A percentile compares a stretch with the other conserved stretches of the same genome.
These are phyloP conservation scores for Criorhina ranunculi DNA, from an alignment of 2,888 invertebrate genomes.

Conservation along the genomic window DNA sequence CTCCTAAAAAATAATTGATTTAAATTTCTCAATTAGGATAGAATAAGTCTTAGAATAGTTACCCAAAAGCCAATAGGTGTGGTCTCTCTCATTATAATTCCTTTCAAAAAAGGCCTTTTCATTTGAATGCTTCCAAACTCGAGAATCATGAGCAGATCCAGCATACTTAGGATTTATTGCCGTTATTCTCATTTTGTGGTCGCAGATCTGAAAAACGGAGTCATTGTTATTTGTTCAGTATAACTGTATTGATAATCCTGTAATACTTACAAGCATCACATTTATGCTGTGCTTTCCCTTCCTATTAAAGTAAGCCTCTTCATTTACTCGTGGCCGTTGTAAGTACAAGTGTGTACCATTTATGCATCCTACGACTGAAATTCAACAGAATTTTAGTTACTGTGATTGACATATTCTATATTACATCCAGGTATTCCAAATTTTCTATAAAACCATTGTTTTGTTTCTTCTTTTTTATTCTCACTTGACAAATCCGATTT, in stretches of 20 bases:
- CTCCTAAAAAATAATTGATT: background rate
- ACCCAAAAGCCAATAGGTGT: background rate
- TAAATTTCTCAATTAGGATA: background rate
- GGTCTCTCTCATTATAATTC: background rate
- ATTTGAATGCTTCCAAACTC: background rate
- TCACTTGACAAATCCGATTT: background rate
- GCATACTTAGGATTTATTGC: background rate
- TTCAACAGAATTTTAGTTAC: too few relatives aligned
- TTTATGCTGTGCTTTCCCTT: background rate
- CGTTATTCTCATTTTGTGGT: background rate
- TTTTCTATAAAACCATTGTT: background rate
- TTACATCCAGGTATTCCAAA: too few relatives aligned
- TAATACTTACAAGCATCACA: too few relatives aligned
- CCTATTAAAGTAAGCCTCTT: too few relatives aligned
- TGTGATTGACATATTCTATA: too few relatives aligned
- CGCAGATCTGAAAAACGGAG: too few relatives aligned
- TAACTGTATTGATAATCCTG: too few relatives aligned
- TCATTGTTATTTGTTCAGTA: too few relatives aligned
- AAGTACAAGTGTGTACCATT: too few relatives aligned
- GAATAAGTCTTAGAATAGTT: background rate
- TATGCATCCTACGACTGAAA: too few relatives aligned
- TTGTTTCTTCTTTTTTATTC: background rate
- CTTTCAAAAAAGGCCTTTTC: background rate
- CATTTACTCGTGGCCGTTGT: too few relatives aligned
- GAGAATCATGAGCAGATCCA: background rate